phyloP scores from a whole-genome alignment of 1,140 invertebrate genomes.

The Centruroides vittatus region DNA sequence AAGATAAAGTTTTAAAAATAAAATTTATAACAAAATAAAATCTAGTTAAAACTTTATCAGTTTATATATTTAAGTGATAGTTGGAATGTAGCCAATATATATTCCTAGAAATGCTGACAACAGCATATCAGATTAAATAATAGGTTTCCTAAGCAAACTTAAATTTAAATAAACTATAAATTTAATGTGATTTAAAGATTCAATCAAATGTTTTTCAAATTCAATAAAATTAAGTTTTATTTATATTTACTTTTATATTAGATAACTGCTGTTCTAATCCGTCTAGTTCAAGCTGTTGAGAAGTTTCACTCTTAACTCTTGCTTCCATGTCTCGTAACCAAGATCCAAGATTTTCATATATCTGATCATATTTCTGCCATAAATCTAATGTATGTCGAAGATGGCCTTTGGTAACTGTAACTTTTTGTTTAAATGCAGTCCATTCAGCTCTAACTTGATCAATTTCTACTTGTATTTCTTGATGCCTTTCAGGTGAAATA shows the following conservation, averaged over 20 bases:
- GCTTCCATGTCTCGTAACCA: slow-evolving; percentile 81
- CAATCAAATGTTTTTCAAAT: too few species aligned
- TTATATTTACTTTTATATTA: slow-evolving; percentile 3
- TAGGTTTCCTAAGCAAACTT: too few species aligned
- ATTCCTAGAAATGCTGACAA: too few species aligned
- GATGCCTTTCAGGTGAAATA: slow-evolving; percentile 15
- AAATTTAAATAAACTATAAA: too few species aligned
- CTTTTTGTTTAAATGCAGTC: slow-evolving; percentile 46
- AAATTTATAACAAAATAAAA: too few species aligned
- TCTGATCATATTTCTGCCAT: slow-evolving; percentile 63
- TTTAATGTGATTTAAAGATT: too few species aligned
- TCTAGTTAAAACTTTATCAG: too few species aligned
- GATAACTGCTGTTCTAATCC: slow-evolving; percentile 7
- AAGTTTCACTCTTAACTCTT: slow-evolving; percentile 52
- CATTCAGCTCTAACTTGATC: slow-evolving; percentile 45
- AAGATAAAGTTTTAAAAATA: too few species aligned
- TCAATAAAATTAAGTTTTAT: not conserved
- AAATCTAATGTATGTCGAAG: slow-evolving; percentile 55
- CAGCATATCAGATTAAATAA: too few species aligned
- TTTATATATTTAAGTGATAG: too few species aligned
- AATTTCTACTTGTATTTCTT: slow-evolving; percentile 18
- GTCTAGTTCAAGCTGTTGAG: slow-evolving; percentile 18
- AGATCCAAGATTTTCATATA: slow-evolving; percentile 55
- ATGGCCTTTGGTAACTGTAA: slow-evolving; percentile 47
- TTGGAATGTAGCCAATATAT: too few species aligned